These are phyloP conservation scores for Leptodactylus fuscus DNA, from an alignment of 2,113 vertebrate species.

Conservation along the genomic window DNA sequence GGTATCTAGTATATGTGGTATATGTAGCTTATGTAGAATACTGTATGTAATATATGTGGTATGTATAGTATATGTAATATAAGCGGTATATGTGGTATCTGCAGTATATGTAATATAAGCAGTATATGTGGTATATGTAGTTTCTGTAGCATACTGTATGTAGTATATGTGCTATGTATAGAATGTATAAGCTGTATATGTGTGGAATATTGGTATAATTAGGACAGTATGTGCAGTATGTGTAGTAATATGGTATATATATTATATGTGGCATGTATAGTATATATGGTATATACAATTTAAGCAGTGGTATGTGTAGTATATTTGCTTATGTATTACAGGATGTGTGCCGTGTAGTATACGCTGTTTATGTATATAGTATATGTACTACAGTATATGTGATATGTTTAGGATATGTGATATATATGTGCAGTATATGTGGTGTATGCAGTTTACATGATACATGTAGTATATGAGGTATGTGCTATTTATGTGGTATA, in stretches of 20 bases:
- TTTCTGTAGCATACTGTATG: neutral
- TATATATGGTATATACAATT: neutral
- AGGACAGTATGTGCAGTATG: too few species aligned
- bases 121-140: neutral
- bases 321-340: neutral
- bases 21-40: too few species aligned
- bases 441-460: neutral
- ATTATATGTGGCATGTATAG: neutral
- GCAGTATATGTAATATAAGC: neutral
- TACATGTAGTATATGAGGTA: neutral
- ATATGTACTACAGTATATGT: neutral
- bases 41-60: too few species aligned
- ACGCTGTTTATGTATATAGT: neutral
- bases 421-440: neutral
- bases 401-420: neutral
- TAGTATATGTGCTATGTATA: neutral
- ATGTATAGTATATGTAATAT: too few species aligned
- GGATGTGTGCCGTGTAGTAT: too few species aligned
- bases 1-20: too few species aligned
- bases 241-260: neutral
- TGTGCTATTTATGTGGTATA: too few species aligned
- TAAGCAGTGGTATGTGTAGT: neutral
- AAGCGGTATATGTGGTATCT: too few species aligned
- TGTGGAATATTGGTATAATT: too few species aligned
- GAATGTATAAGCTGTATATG: too few species aligned